Conservation (phyloP, 2,888 invertebrate species). For the Hydriomena furcata region DNA sequence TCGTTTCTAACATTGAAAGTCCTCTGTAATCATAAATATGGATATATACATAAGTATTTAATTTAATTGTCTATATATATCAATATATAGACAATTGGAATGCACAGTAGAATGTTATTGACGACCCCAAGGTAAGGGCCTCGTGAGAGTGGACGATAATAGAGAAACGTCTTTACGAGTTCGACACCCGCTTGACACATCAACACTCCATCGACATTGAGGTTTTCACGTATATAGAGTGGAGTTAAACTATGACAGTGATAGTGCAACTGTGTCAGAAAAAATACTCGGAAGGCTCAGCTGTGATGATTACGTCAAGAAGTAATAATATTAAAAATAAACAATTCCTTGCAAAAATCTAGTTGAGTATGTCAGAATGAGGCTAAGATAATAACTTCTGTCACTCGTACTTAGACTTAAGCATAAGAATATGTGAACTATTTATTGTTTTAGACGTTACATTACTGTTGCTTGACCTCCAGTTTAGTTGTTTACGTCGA, state of each 20-base stretch:
- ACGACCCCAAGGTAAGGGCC: constrained; percentile 56
- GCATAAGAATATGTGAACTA: no score
- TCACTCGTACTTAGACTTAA: no score
- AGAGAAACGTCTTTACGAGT: constrained; percentile 75
- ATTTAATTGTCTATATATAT: no score
- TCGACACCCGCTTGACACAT: constrained; percentile 72
- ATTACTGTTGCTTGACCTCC: neutral
- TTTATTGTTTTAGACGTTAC: no score
- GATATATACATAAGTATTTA: no score
- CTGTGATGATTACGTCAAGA: no score
- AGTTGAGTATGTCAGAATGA: no score
- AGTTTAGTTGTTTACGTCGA: neutral
- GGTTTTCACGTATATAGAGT: constrained; percentile 28
- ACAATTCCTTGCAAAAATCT: no score
- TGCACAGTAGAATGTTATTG: constrained; percentile 46
- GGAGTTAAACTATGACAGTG: constrained; percentile 45
- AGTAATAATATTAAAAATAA: no score
- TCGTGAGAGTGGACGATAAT: constrained; percentile 65
- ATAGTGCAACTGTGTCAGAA: constrained; percentile 20
- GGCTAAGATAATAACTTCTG: no score
- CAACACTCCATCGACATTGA: constrained; percentile 60
- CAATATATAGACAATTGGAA: constrained; percentile 35
- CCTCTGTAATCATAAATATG: neutral
- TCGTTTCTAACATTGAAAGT: no score
- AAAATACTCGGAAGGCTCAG: neutral